Evolutionary conservation across 2,113 vertebrate genomes (phyloP).

Genomic region (Pangasianodon gigas): DNA sequence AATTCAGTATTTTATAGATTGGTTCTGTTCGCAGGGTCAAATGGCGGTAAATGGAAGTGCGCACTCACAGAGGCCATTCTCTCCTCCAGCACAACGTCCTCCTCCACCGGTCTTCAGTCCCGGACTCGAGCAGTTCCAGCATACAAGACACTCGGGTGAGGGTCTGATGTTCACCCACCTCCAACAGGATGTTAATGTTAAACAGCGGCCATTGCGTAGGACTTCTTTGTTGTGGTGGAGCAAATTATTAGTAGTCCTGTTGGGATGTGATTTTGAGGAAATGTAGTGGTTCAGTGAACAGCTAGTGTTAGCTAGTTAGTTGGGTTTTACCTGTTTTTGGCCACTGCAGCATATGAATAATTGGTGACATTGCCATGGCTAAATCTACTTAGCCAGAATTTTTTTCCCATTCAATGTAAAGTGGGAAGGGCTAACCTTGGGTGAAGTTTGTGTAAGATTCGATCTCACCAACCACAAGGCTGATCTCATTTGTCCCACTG

Average conservation of each 20-base stretch:
- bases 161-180: slow-evolving; percentile 1
- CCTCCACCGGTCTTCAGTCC: slow-evolving; percentile 82
- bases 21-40: slow-evolving; percentile 79
- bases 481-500: background rate
- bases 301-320: background rate
- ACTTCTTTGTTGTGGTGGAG: background rate
- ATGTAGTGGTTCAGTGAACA: background rate
- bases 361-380: background rate
- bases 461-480: background rate
- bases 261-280: background rate
- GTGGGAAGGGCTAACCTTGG: background rate
- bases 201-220: background rate
- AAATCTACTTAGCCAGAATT: background rate
- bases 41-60: slow-evolving; percentile 88
- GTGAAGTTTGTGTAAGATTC: too few relatives aligned
- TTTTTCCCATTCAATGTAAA: background rate
- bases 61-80: slow-evolving; percentile 86
- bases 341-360: background rate
- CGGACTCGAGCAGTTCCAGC: slow-evolving; percentile 77
- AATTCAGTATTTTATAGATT: slow-evolving; percentile 43
- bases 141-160: slow-evolving; percentile 87
- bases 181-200: background rate
- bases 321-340: background rate
- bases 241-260: background rate
- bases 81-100: slow-evolving; percentile 83